These are phyloP conservation scores for Zaprionus obscuricornis DNA, from an alignment of 2,888 invertebrate species.

Conservation along the genomic window DNA sequence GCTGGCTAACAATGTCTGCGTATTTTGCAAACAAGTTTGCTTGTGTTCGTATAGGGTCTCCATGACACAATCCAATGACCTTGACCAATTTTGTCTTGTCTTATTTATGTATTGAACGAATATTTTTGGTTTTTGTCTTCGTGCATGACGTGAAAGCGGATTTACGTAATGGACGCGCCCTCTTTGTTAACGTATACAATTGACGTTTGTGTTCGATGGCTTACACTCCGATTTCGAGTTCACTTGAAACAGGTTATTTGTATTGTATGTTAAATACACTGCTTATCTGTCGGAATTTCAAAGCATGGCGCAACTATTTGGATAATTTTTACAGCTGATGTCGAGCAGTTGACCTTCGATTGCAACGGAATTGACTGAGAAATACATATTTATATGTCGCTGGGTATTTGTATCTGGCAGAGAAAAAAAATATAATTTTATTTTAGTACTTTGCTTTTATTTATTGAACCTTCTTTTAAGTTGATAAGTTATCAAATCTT, in stretches of 20 bases:
- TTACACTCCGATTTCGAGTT: conserved; percentile 15
- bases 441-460: too few relatives aligned
- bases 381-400: not conserved
- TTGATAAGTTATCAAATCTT: too few relatives aligned
- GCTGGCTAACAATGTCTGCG: too few relatives aligned
- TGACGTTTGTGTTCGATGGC: conserved; percentile 41
- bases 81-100: conserved; percentile 53
- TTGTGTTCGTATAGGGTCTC: too few relatives aligned
- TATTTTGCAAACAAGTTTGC: too few relatives aligned
- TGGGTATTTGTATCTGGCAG: too few relatives aligned
- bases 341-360: conserved; percentile 67
- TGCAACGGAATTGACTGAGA: conserved; percentile 54
- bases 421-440: not conserved
- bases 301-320: conserved; percentile 50
- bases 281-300: conserved; percentile 66
- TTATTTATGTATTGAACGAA: not conserved
- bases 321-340: conserved; percentile 55
- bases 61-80: conserved; percentile 44
- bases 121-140: conserved; percentile 22
- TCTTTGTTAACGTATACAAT: conserved; percentile 71
- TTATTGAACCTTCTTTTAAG: too few relatives aligned
- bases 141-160: conserved; percentile 39
- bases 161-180: conserved; percentile 72
- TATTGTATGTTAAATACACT: conserved; percentile 64
- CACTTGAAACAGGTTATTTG: conserved; percentile 65